Base-by-base conservation (phyloP, 2,113 vertebrate genomes). In the Morphnarchus princeps region DNA sequence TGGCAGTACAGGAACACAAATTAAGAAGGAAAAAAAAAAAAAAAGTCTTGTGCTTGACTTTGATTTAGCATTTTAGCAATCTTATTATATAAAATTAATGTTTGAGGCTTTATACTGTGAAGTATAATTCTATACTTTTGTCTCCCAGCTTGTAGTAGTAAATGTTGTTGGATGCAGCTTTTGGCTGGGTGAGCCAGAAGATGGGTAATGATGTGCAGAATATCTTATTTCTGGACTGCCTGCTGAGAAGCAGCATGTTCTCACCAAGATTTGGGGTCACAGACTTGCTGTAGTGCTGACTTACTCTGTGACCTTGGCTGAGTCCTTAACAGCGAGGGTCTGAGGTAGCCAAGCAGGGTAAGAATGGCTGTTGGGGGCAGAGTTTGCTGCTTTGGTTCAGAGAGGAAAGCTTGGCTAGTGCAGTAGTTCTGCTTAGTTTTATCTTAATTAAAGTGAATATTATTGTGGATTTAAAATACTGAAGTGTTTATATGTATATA, bases 1-100 rank as follows among this genome's bases (percentile, higher is more conserved):
- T 98, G 98, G 98, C 98, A 97, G 94, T 92, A 93, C 70, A 95
- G 89, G 95, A 97, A 78, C 80, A 47, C 32, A n/a, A 40, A 82
- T 59, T 22, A 32, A 40, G 49, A 45, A 52, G 43, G 42, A 29
- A 14, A 16, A 24, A 16, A 65, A 49, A 52, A 16, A 54, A 54
- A 17, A 29, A 6, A 7, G 5, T 36, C 5, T 32, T 19, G 3
- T 54, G 42, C 31, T 67, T 55, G 52, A 82, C 11, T 5, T 4
- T 59, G 8, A 36, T 61, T 50, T 50, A 36, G 32, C 11, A 4
- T 84, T 93, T 81, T 47, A 66, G 29, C 36, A 62, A 5, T 78
- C 42, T 47, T 80, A 14, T 43, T 59, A 26, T 47, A 52, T 34
- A 22, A 42, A 58, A 29, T 59, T 54, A 81, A 34, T 25, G 5